phyloP scores from a whole-genome alignment of 2,888 invertebrate species.

The Thera obeliscata region DNA sequence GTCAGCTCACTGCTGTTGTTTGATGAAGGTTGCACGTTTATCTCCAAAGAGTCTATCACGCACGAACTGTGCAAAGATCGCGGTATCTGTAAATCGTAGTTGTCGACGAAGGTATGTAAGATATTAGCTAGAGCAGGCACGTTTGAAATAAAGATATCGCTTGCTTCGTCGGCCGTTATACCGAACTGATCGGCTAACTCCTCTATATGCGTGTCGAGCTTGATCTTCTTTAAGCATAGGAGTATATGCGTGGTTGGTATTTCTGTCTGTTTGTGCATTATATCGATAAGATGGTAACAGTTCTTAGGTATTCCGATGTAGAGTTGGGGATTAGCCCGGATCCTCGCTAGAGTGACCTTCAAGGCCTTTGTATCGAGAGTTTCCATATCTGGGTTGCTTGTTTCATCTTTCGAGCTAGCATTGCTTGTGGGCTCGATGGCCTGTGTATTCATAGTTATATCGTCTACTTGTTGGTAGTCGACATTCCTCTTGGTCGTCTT shows the following conservation, averaged over 20 bases:
- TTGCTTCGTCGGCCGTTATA: background rate
- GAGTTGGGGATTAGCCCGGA: conserved; percentile 8
- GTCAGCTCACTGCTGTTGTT: background rate
- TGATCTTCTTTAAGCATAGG: conserved; percentile 14
- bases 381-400: background rate
- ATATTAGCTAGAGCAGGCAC: background rate
- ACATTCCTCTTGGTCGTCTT: too few relatives aligned
- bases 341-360: conserved; percentile 8
- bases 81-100: background rate
- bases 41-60: conserved; percentile 5
- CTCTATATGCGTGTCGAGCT: conserved; percentile 10
- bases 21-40: conserved; percentile 3
- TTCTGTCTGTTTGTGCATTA: background rate
- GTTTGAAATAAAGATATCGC: background rate
- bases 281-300: conserved; percentile 7
- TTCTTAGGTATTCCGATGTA: conserved; percentile 18
- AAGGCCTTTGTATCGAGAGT: conserved; percentile 2
- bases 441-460: too few relatives aligned
- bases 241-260: conserved; percentile 7
- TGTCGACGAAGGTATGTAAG: conserved; percentile 1
- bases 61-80: background rate
- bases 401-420: background rate
- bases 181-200: conserved; percentile 19
- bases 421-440: background rate
- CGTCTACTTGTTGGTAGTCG: too few relatives aligned